phyloP scores from a whole-genome alignment of 2,797 vertebrate genomes.

The Myotis planiceps region DNA sequence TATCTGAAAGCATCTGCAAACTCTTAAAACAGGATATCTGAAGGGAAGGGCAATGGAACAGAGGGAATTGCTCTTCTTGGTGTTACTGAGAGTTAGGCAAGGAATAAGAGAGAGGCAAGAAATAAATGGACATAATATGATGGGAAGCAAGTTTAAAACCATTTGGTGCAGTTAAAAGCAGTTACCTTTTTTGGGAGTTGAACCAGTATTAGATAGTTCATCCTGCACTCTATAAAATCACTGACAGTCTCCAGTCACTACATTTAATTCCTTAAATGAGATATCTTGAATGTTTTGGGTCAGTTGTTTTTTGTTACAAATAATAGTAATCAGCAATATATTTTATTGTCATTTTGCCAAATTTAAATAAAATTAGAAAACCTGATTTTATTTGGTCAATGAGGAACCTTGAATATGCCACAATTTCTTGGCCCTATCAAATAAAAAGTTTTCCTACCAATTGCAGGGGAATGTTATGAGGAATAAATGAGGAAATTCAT shows the following conservation, averaged over 20 bases:
- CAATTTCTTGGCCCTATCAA: background rate
- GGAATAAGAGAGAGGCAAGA: background rate
- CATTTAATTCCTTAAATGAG: conserved; percentile 19
- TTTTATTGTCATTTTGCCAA: background rate
- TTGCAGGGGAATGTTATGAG: background rate
- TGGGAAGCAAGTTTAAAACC: background rate
- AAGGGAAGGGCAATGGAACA: conserved; percentile 53
- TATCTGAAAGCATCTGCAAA: conserved; percentile 72
- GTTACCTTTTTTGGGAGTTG: background rate
- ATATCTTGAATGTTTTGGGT: background rate
- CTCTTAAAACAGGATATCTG: conserved; percentile 70
- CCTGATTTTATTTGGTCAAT: background rate
- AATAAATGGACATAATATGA: background rate
- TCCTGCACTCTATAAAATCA: background rate
- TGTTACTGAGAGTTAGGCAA: background rate
- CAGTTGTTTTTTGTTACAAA: background rate
- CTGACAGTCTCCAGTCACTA: background rate
- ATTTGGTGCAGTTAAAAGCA: background rate
- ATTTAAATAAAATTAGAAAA: conserved; percentile 15
- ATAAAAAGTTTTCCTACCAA: background rate
- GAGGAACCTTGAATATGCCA: background rate
- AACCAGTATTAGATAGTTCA: background rate
- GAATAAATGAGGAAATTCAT: conserved; percentile 11
- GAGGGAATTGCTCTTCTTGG: background rate
- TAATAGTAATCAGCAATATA: background rate